Evolutionary conservation across 2,888 invertebrate species (phyloP), one percentile per base, ranked within the genome.

Genomic region (Galerucella pusilla): DNA sequence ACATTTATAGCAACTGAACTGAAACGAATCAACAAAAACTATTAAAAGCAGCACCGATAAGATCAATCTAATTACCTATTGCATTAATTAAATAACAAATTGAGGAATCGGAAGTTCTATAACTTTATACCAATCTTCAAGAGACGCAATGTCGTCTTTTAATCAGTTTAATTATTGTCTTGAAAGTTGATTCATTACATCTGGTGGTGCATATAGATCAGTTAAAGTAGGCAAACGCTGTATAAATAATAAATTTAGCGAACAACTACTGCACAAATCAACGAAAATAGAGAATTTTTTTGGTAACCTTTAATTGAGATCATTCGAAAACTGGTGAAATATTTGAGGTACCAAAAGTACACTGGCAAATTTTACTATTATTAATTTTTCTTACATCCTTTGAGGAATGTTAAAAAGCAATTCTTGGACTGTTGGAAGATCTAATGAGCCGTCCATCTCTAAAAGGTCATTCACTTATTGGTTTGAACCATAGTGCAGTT

Each of bases 91-190:
- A 65, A 66, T 42, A 42, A 7, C 7, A 42, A 42, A 42, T 42
- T 7, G 5, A 5, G 6, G 35, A 42, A 42, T 65, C 57, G 71
- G 71, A 71, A 71, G 71, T 66, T 57, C 25, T 28, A 45, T 59
- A 46, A 20, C 12, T 71, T 65, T 57, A 69, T 69, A 49, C 59
- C 42, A n/a, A 61, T 59, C 54, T 28, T 70, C 35, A 42, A 52
- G 67, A 75, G 75, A 74, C 75, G 72, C 73, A 72, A 75, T 77
- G 71, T 59, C 65, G 25, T 54, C 52, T 52, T 60, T 65, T 77
- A 78, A 78, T 78, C 75, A 78, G 66, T 70, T 74, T 77, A 78
- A 78, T 78, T 75, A 78, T 78, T 74, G 66, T 74, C 59, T 71
- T 74, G 70, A 71, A 73, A 78, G 76, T 78, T 78, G 76, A 76